Conservation (phyloP, 1,140 invertebrate genomes). For the Parapsyche elsis region DNA sequence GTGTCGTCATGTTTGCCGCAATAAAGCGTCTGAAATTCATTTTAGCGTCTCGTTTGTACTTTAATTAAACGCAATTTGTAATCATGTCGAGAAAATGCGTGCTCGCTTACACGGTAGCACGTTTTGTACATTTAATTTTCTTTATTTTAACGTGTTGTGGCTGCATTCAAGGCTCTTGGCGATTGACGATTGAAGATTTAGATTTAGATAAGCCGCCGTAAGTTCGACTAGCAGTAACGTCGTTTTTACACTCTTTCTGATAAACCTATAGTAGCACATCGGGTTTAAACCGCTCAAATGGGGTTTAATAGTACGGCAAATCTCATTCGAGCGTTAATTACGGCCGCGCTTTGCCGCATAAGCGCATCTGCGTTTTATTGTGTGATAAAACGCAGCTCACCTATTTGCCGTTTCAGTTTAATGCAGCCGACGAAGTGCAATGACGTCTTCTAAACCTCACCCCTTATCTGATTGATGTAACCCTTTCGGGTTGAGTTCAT, state of each 20-base stretch:
- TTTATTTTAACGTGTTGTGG: background rate
- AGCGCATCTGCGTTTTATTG: conserved; percentile 43
- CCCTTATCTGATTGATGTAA: conserved; percentile 44
- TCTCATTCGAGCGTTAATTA: background rate
- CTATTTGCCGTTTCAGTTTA: conserved; percentile 29
- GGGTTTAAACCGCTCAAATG: background rate
- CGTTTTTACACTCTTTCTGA: background rate
- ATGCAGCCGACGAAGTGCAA: conserved; percentile 10
- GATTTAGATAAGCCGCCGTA: no score
- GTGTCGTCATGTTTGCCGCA: conserved; percentile 27
- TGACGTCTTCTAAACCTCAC: conserved; percentile 18
- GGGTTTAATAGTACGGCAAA: background rate
- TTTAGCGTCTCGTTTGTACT: conserved; percentile 16
- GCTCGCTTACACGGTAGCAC: background rate
- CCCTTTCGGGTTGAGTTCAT: conserved; percentile 35
- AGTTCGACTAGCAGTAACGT: no score
- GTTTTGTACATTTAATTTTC: no score
- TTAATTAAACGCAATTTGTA: background rate
- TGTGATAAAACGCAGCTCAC: conserved; percentile 46
- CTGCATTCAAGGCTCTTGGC: no score
- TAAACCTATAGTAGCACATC: background rate
- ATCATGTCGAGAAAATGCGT: background rate
- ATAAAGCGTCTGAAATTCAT: conserved; percentile 23
- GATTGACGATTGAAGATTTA: no score
- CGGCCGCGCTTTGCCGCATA: background rate